Evolutionary conservation across 53 echinoderm and acorn worm genomes (phyloP), one percentile per base, ranked within the genome.

Genomic region (Holothuria leucospilota): DNA sequence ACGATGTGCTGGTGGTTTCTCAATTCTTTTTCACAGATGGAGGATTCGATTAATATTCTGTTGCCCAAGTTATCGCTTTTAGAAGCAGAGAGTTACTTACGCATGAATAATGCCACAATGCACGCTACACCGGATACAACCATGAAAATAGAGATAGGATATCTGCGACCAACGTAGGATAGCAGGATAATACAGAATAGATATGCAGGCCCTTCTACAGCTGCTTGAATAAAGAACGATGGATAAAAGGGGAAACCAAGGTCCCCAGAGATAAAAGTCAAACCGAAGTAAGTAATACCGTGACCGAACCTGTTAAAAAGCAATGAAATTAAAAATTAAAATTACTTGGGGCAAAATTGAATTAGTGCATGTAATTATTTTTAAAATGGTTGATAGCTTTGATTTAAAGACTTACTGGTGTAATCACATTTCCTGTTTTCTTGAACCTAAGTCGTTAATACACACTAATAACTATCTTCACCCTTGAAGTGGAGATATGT

Each of bases 151-250:
- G 39, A 20, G 1, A 59, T 34, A 18, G 80, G 80, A 8, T 28
- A 38, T 53, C 80, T 25, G 11, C 80, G 62, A 38, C 80, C 80
- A 26, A 80, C 80, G 61, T 60, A 80, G 9, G 59, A 60, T 3
- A 80, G 61, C 28, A 80, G 80, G 5, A 80, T 59, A 18, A 80
- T 80, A 14, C 80, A 80, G 39, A 80, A 80, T 3, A 80, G 20
- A 20, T 80, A 80, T 58, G 80, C 80, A n/a, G 80, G 80, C 16
- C 62, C 61, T 38, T 80, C 80, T 2, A 80, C 61, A 20, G 59
- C 80, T 2, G 80, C 80, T 80, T 80, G 80, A 38, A 80, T 80
- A 39, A 80, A 80, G 39, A 80, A 80, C 38, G 80, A 80, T 16
- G 80, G 80, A 34, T 80, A 80, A 61, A 80, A 80, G 38, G 59